Base-by-base conservation (phyloP, 2,888 invertebrate species). In the Axea sp. region DNA sequence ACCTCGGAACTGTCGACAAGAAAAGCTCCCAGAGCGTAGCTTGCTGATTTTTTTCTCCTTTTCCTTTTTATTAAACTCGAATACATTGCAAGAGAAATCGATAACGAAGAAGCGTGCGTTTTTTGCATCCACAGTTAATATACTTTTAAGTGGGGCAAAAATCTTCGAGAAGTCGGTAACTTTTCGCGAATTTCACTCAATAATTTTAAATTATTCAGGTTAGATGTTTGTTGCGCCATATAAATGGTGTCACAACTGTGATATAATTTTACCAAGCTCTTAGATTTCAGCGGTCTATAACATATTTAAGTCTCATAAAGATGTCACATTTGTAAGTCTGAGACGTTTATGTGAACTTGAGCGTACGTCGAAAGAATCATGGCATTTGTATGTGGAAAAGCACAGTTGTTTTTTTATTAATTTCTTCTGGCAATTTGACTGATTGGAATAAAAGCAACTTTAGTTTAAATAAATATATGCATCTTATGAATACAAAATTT, bases 251-350 rank as follows among this genome's bases (percentile, higher is more conserved):
- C 30, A 53, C 39, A 15, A 22, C 3, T 9, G 45, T 15, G 55
- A 57, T 57, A 67, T 39, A 67, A 67, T 67, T 57, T 57, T 57
- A 67, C 39, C 39, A 5, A 31, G 8, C 57, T 49, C 55, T 39
- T 55, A 33, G 55, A 65, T 65, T 65, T 55, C 55, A 45, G 26
- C 17, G 22, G 26, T 35, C 45, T 22, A 37, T 55, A 53, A 53
- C 64, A 35, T 53, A 62, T 51, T 65, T 65, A 53, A 45, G 45
- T 30, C 24, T 28, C 64, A 28, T 64, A 64, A 64, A 64, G 51
- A 51, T 64, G 51, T 64, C 51, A 15, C 26, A 26, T 5, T 11
- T 19, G 11, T 14, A 35, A 8, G 17, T 19, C 30, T 0, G 9
- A 11, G 22, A 62, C 49, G 22, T 37, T 62, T 49, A 62, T 60